phyloP scores from a whole-genome alignment of 2,797 vertebrate species.

The Myotis planiceps region DNA sequence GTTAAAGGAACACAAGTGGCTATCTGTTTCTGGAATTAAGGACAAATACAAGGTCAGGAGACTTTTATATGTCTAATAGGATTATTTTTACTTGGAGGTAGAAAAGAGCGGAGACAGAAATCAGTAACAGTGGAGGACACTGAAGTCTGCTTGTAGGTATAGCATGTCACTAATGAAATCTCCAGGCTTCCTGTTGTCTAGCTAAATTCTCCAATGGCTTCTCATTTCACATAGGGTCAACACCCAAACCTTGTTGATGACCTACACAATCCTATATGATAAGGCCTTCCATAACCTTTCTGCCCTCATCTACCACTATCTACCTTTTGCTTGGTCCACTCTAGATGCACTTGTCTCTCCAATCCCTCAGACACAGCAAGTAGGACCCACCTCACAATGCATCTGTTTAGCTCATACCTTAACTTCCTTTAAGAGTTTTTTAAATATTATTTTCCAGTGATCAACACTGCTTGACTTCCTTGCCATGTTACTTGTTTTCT shows the following conservation, averaged over 20 bases:
- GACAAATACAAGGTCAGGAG: background rate
- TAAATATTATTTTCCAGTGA: background rate
- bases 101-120: background rate
- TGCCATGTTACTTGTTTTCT: background rate
- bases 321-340: background rate
- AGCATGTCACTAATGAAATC: background rate
- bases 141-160: background rate
- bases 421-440: background rate
- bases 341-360: accelerated
- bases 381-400: background rate
- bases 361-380: background rate
- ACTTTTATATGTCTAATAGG: background rate
- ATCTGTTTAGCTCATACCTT: background rate
- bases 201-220: background rate
- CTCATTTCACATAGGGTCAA: background rate
- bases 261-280: accelerated
- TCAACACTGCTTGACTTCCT: background rate
- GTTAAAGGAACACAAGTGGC: background rate
- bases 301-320: background rate
- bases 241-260: background rate
- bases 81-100: background rate
- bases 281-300: background rate
- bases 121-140: background rate
- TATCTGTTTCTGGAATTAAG: background rate
- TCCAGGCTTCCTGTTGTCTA: background rate